Conservation (phyloP, 2,113 vertebrate species). For the Microtus oregoni region DNA sequence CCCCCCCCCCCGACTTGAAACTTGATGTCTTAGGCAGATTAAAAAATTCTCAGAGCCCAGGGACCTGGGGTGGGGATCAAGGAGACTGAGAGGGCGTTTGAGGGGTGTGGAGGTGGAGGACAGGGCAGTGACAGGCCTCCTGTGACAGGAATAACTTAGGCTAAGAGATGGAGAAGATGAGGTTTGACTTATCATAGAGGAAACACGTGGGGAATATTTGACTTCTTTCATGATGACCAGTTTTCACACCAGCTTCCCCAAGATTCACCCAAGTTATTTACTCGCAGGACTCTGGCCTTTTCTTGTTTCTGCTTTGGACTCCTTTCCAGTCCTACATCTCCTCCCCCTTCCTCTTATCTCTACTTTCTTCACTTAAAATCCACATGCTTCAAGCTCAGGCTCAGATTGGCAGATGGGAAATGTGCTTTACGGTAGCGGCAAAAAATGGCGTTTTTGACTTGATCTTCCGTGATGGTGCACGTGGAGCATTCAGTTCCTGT, state of each 20-base stretch:
- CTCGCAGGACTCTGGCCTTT: neutral
- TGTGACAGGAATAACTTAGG: no score
- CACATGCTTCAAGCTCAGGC: neutral
- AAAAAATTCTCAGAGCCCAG: neutral
- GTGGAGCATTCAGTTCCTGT: neutral
- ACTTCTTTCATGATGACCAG: accelerated
- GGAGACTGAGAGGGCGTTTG: neutral
- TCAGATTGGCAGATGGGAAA: neutral
- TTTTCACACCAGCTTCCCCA: neutral
- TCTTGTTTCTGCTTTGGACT: neutral
- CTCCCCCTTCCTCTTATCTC: neutral
- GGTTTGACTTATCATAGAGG: neutral
- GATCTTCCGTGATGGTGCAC: neutral
- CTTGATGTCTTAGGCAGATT: neutral
- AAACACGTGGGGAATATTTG: neutral
- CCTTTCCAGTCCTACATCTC: neutral
- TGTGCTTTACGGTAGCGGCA: neutral
- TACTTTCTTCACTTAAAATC: neutral
- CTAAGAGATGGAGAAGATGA: accelerated
- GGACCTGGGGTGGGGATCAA: neutral
- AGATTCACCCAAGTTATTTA: neutral
- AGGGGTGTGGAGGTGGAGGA: neutral
- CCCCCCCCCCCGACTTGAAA: neutral
- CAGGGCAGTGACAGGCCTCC: neutral
- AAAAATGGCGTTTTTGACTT: neutral